Percentiles rank a stretch among this genome's conserved stretches.
phyloP scores from a whole-genome alignment of 2,888 invertebrate genomes.

The Fabriciana adippe region DNA sequence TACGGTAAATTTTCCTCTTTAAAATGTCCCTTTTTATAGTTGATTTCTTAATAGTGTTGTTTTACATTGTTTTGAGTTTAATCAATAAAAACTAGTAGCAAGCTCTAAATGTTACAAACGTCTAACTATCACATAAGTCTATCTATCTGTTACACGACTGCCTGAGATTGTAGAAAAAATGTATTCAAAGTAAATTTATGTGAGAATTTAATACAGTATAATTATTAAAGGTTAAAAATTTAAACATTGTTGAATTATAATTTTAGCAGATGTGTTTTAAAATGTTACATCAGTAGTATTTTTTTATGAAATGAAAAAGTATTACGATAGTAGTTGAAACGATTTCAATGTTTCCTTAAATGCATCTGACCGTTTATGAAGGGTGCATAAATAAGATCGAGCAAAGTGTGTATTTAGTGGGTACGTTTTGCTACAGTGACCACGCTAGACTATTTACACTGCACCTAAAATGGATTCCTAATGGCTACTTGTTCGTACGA shows the following conservation, averaged over 20 bases:
- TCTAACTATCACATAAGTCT: too few relatives aligned
- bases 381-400: conserved; percentile 77
- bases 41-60: conserved; percentile 7
- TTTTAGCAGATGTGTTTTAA: conserved; percentile 7
- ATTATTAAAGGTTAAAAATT: neutral
- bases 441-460: conserved; percentile 65
- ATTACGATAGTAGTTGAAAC: conserved; percentile 21
- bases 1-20: conserved; percentile 30
- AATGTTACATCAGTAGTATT: conserved; percentile 1
- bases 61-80: neutral
- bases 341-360: conserved; percentile 51
- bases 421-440: conserved; percentile 62
- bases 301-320: conserved; percentile 4
- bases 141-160: neutral
- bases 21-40: conserved; percentile 21
- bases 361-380: conserved; percentile 71
- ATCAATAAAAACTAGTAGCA: neutral
- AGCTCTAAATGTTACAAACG: too few relatives aligned
- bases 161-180: neutral
- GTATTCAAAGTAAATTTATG: neutral
- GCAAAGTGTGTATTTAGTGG: conserved; percentile 52
- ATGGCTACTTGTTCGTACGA: conserved; percentile 75
- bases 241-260: conserved; percentile 10
- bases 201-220: neutral
- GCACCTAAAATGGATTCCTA: conserved; percentile 79